Evolutionary conservation across 37 sponge, comb jelly and placozoan genomes (phyloP), one percentile per base, ranked within the genome.

Genomic region (Agelas oroides): DNA sequence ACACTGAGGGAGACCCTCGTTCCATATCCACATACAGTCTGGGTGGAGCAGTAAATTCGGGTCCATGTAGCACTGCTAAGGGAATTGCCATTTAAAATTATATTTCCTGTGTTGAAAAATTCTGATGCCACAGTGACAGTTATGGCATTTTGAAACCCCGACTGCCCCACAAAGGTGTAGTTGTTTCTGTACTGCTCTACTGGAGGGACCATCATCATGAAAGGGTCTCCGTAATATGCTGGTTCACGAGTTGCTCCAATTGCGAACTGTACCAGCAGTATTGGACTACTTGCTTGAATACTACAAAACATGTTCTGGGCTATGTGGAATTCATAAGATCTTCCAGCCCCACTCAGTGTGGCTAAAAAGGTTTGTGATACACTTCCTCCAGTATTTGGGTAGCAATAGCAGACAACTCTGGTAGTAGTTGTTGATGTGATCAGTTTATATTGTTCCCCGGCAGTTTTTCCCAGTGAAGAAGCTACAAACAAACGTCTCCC

Each of bases 201-300:
- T 52, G 87, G 87, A 21, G 87, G 80, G 20, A 86, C 41, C 20
- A 59, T 37, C 5, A 78, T 19, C 87, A 86, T 86, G 65, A 86
- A 86, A 21, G 87, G 87, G 27, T 86, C 87, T 46, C 77, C 87
- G 46, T 46, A 46, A 8, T 46, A 3, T 17, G 78, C 34, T 27
- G 39, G 20, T 28, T 88, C 88, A 23, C 74, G 32, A 59, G 82
- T 64, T 18, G 2, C 53, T 0, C 88, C 88, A 21, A 24, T 28
- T 5, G 88, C 81, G 63, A 58, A 81, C 70, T 88, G 88, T 0
- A 88, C 58, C 28, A 88, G n/a, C 0, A 81, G 66, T 31, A 81
- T 53, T 17, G 83, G 82, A 39, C 74, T 71, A 30, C 56, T 64
- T 8, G 82, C 68, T 19, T 72, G 31, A 39, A 88, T 31, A 25